Percentiles rank a stretch among this genome's conserved stretches.
phyloP scores from a whole-genome alignment of 2,113 vertebrate genomes.

The Larimichthys crocea region DNA sequence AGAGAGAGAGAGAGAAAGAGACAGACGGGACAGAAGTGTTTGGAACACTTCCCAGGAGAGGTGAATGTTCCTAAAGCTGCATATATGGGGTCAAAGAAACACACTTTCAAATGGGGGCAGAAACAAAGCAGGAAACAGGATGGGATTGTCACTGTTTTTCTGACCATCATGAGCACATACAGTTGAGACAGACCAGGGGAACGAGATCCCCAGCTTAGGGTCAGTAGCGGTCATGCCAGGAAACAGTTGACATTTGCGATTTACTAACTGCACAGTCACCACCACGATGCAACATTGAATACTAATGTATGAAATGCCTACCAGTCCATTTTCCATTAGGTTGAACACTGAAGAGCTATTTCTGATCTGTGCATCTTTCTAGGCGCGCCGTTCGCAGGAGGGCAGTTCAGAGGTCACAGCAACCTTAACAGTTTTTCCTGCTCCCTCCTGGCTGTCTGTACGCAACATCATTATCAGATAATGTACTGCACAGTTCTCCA shows the following conservation, averaged over 20 bases:
- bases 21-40: conserved; percentile 33
- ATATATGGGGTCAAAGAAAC: conserved; percentile 20
- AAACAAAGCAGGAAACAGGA: neutral
- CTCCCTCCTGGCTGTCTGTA: conserved; percentile 8
- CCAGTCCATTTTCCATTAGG: neutral
- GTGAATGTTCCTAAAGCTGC: conserved; percentile 41
- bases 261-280: conserved; percentile 32
- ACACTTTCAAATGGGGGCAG: neutral
- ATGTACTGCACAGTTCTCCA: conserved; percentile 1
- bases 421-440: conserved; percentile 6
- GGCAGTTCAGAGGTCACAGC: conserved; percentile 34
- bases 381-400: conserved; percentile 1
- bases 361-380: conserved; percentile 9
- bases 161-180: neutral
- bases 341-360: neutral
- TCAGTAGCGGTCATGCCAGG: neutral
- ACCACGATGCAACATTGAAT: conserved; percentile 22
- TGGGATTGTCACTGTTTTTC: neutral
- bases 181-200: conserved; percentile 2
- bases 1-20: conserved; percentile 1
- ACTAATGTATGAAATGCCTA: conserved; percentile 23
- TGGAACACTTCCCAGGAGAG: conserved; percentile 51
- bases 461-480: conserved; percentile 25
- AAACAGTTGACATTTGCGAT: conserved; percentile 56
- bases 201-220: neutral